Conservation (phyloP, 2,113 vertebrate species). For the Nansenia antarctica region DNA sequence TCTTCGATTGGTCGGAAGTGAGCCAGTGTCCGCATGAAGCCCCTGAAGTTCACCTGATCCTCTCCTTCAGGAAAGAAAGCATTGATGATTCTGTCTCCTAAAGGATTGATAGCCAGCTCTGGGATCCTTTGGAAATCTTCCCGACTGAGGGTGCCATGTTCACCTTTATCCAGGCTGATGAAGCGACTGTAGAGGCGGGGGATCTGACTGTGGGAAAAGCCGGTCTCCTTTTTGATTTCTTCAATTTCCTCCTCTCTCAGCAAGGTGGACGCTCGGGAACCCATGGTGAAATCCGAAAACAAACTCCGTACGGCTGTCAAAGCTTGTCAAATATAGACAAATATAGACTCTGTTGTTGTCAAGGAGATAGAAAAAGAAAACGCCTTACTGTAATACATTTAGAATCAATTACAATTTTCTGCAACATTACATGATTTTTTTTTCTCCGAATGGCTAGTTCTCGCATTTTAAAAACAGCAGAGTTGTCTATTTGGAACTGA, state of each 20-base stretch:
- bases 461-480: no score
- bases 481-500: no score
- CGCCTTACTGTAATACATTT: no score
- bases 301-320: neutral
- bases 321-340: no score
- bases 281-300: slow-evolving; percentile 72
- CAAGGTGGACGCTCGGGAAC: slow-evolving; percentile 92
- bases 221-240: slow-evolving; percentile 97
- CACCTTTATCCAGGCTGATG: slow-evolving; percentile 97
- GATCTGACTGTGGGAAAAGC: slow-evolving; percentile 99
- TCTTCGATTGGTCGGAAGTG: slow-evolving; percentile 97
- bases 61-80: slow-evolving; percentile 97
- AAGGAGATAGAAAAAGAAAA: no score
- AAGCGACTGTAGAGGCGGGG: slow-evolving; percentile 97
- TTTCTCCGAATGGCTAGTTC: no score
- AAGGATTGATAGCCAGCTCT: slow-evolving; percentile 95
- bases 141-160: slow-evolving; percentile 95
- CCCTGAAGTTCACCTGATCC: slow-evolving; percentile 97
- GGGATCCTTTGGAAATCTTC: slow-evolving; percentile 99
- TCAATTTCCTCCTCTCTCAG: slow-evolving; percentile 95
- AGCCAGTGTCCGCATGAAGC: slow-evolving; percentile 95
- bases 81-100: slow-evolving; percentile 97
- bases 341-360: no score
- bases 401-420: no score
- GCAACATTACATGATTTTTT: no score